These are phyloP conservation scores for Ophiothrix spiculata DNA, from an alignment of 35 echinoderm and acorn worm genomes.

Conservation along the genomic window DNA sequence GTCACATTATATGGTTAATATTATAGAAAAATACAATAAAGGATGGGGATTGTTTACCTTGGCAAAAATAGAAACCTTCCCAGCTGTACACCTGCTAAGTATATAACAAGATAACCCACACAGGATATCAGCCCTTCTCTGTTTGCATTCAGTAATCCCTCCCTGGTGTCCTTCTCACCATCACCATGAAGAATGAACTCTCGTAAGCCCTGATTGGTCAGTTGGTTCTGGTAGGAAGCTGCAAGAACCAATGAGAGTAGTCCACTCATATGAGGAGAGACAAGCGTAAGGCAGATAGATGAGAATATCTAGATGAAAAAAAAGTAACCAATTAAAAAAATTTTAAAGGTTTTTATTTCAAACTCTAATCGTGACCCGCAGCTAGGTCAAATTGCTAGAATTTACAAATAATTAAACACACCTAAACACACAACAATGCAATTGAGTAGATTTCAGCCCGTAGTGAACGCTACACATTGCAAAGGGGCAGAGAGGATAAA, in stretches of 20 bases:
- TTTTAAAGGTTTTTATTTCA: no score
- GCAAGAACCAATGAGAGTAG: constrained; percentile 46
- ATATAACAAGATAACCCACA: constrained; percentile 76
- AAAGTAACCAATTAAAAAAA: no score
- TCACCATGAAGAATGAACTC: constrained; percentile 63
- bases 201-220: constrained; percentile 59
- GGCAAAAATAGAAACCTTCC: constrained; percentile 68
- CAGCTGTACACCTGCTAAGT: constrained; percentile 63
- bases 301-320: constrained; percentile 36
- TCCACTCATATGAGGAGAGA: constrained; percentile 49
- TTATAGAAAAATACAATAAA: no score
- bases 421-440: no score
- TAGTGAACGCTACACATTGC: neutral
- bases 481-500: neutral
- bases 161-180: constrained; percentile 38
- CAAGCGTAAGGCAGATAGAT: constrained; percentile 42
- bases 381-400: no score
- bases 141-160: constrained; percentile 83
- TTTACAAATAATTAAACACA: no score
- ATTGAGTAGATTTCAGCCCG: neutral
- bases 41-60: constrained; percentile 41
- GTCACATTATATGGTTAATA: no score
- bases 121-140: constrained; percentile 79
- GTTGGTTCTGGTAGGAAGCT: constrained; percentile 62
- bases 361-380: no score